Conservation (phyloP, 2,797 vertebrate species). For the Tachyglossus aculeatus region DNA sequence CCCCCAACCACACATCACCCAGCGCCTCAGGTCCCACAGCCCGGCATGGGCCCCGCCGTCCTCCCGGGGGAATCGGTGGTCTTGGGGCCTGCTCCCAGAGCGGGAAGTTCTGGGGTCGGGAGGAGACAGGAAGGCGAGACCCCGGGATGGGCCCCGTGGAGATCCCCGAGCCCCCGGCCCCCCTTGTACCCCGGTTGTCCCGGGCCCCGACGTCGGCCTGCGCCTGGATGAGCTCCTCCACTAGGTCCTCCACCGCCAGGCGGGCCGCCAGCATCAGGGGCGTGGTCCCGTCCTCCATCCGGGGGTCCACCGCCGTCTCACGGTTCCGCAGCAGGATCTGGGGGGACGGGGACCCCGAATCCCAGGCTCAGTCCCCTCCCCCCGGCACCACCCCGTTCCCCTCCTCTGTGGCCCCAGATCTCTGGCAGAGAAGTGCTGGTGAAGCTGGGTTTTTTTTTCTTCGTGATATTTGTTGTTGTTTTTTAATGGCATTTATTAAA, state of each 20-base stretch:
- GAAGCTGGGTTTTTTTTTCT: too few relatives aligned
- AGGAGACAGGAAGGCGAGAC: too few relatives aligned
- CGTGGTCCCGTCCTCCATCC: slow-evolving; percentile 81
- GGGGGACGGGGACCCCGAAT: not conserved
- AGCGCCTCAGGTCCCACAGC: not conserved
- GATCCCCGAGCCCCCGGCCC: not conserved
- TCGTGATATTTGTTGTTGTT: too few relatives aligned
- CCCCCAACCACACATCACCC: too few relatives aligned
- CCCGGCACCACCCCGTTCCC: not conserved
- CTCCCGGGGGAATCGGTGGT: not conserved
- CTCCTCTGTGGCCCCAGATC: not conserved
- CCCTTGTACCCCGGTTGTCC: slow-evolving; percentile 82
- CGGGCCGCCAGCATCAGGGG: slow-evolving; percentile 88
- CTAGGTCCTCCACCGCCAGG: slow-evolving; percentile 86
- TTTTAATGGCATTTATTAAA: too few relatives aligned
- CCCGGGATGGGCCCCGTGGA: too few relatives aligned
- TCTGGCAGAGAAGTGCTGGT: too few relatives aligned
- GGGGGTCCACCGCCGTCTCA: slow-evolving; percentile 46
- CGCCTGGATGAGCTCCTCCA: slow-evolving; percentile 86
- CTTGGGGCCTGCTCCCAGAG: not conserved
- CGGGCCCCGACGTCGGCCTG: slow-evolving; percentile 87
- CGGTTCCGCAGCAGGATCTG: slow-evolving; percentile 50
- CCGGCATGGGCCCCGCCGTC: not conserved
- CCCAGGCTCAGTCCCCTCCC: not conserved
- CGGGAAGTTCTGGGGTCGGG: too few relatives aligned